These are phyloP conservation scores for Chamaea fasciata DNA, from an alignment of 2,113 vertebrate species.

Conservation along the genomic window DNA sequence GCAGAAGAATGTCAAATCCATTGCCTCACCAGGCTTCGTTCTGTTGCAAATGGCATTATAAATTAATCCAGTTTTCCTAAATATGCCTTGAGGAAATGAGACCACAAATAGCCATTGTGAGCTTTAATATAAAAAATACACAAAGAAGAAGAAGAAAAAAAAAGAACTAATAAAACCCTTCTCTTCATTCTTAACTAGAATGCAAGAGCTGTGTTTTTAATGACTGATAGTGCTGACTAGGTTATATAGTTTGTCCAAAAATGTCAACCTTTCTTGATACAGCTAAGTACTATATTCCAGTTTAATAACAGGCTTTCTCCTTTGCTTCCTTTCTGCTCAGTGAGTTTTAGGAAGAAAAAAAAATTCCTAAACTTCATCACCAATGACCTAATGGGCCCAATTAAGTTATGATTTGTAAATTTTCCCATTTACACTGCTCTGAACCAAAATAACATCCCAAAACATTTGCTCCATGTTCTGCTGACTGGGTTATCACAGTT, in stretches of 20 bases:
- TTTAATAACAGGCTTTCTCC: not conserved
- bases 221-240: not conserved
- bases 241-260: not conserved
- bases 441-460: conserved; percentile 27
- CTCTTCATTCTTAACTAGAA: not conserved
- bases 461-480: conserved; percentile 9
- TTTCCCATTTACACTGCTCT: not conserved
- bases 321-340: not conserved
- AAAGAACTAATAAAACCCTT: not conserved
- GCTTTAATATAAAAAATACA: not conserved
- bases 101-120: conserved; percentile 40
- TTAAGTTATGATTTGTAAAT: conserved; percentile 13
- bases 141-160: not conserved
- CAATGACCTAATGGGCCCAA: conserved; percentile 17
- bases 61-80: conserved; percentile 48
- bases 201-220: not conserved
- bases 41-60: conserved; percentile 18
- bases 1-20: not conserved
- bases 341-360: not conserved
- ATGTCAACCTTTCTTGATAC: not conserved
- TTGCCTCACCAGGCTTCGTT: not conserved
- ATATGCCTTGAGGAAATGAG: conserved; percentile 5
- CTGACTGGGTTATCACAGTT: not conserved
- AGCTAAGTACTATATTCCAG: not conserved
- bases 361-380: not conserved